Percentiles rank a stretch among this genome's conserved stretches.
These are phyloP conservation scores for Bos indicus DNA, from an alignment of 2,113 vertebrate genomes.

Conservation along the genomic window DNA sequence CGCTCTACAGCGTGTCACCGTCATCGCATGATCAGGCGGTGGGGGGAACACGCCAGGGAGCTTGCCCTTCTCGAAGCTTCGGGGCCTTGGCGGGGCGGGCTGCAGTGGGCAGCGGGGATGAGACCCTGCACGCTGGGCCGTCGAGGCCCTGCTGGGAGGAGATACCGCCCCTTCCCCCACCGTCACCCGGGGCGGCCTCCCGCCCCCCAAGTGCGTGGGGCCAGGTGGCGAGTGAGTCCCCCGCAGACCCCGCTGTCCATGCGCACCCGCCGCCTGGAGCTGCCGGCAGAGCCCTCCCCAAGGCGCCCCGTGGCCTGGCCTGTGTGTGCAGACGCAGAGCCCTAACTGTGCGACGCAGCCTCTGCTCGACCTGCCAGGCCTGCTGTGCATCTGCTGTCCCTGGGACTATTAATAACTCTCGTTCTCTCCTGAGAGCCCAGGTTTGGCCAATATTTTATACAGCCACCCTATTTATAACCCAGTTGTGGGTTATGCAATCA, in stretches of 20 bases:
- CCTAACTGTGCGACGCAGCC: not conserved
- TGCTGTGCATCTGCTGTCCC: not conserved
- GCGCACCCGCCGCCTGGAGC: accelerated
- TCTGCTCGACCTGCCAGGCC: not conserved
- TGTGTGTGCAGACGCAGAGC: not conserved
- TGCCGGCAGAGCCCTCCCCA: too few species aligned
- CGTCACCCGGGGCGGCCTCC: not conserved
- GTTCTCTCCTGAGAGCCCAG: not conserved
- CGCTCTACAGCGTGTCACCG: accelerated
- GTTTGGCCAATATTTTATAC: not conserved
- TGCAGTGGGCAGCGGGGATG: accelerated
- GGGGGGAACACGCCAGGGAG: too few species aligned
- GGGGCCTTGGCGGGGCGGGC: not conserved
- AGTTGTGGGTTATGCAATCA: not conserved
- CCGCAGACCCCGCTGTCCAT: accelerated
- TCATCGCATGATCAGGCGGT: not conserved
- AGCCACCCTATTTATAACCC: not conserved
- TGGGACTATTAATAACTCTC: not conserved
- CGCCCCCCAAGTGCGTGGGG: not conserved
- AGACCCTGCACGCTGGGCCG: accelerated
- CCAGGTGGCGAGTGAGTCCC: not conserved
- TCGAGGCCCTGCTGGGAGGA: not conserved
- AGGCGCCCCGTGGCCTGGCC: too few species aligned
- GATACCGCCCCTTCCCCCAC: accelerated
- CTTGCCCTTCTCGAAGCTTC: not conserved